Base-by-base conservation (phyloP, 2,113 vertebrate species). In the Aix galericulata region DNA sequence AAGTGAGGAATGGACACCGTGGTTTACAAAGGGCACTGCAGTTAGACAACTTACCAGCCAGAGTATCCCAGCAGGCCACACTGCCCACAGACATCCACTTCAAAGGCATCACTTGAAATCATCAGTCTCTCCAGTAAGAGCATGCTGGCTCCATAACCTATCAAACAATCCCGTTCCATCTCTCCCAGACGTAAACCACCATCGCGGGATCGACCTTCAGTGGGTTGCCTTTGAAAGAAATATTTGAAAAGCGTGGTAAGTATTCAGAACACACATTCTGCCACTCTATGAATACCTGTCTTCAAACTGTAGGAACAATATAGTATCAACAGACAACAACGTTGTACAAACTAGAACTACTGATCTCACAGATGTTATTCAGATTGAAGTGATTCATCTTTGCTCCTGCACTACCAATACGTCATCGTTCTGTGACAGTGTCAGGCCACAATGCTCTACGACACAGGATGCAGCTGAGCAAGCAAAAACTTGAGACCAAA, bases 41-140 rank as follows among this genome's bases (percentile, higher is more conserved):
- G 12, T 18, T 55, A 20, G 27, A 75, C 52, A 93, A 97, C 98
- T 98, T 96, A 99, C 99, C 99, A 99, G 67, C 99, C 99, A 2
- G 99, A 99, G 94, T 99, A 99, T 34, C 99, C 99, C 90, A 99
- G 96, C 96, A 99, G 98, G 83, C 99, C 99, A 58, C 99, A 99
- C 95, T 99, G 99, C 36, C 98, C 99, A 34, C 99, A 99, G 68
- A 99, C 99, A 31, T 99, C 99, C 91, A 99, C 99, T 97, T 99
- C 99, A 69, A 99, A 99, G 80, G 99, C 99, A 46, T 99, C 99
- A 18, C 99, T 99, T 95, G 99, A 99, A 97, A 99, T 99, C 99
- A 99, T 99, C 83, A 99, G 98, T 32, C 99, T 98, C 97, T 99
- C 99, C 93, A 99, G 84, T 25, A 99, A 94, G 58, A 99, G 97